phyloP scores from a whole-genome alignment of 2,888 invertebrate species.

The Clanis bilineata region DNA sequence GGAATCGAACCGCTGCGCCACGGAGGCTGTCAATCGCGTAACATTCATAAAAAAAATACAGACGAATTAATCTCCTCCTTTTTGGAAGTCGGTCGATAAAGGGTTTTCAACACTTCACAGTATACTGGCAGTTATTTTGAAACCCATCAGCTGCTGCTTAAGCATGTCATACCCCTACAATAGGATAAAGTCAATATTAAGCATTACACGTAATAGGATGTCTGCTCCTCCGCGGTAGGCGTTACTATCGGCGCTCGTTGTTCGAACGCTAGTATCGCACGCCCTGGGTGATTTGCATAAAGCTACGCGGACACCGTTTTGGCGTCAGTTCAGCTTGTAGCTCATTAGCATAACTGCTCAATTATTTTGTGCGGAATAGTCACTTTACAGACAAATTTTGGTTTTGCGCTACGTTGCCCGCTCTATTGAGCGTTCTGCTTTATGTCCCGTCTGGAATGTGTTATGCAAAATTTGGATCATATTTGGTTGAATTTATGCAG shows the following conservation, averaged over 20 bases:
- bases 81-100: no score
- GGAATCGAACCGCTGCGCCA: no score
- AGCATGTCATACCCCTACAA: not conserved
- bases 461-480: constrained; percentile 1
- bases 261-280: constrained; percentile 38
- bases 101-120: no score
- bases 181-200: not conserved
- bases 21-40: no score
- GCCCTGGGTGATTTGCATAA: constrained; percentile 67
- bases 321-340: constrained; percentile 72
- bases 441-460: constrained; percentile 25
- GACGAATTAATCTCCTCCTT: no score
- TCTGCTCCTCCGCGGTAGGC: constrained; percentile 5
- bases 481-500: not conserved
- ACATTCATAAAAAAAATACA: no score
- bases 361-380: constrained; percentile 75
- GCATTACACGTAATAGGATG: constrained; percentile 4
- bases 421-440: constrained; percentile 44
- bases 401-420: constrained; percentile 59
- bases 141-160: no score
- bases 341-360: constrained; percentile 79
- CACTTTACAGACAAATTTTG: constrained; percentile 70
- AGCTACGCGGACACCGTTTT: constrained; percentile 69
- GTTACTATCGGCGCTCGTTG: constrained; percentile 26
- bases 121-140: no score